phyloP scores from a whole-genome alignment of 2,888 invertebrate genomes.

The Amphipoea lucens region DNA sequence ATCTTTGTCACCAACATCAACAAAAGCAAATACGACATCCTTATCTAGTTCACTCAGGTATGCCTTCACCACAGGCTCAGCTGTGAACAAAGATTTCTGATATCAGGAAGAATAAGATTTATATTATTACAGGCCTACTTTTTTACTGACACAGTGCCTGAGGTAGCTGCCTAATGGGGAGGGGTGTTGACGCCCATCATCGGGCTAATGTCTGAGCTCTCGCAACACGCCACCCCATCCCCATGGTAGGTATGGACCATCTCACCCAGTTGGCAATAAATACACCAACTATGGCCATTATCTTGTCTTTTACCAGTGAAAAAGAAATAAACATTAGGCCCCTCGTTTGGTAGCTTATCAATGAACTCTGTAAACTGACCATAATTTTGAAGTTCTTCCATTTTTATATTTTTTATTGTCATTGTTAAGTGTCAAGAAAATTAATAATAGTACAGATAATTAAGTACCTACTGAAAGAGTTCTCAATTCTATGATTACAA shows the following conservation, averaged over 20 bases:
- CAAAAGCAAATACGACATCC: constrained; percentile 92
- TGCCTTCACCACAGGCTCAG: constrained; percentile 94
- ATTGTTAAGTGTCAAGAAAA: constrained; percentile 9
- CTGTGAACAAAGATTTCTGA: constrained; percentile 84
- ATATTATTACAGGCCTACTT: background rate
- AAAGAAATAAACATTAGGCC: constrained; percentile 83
- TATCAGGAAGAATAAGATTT: background rate
- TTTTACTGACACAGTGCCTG: background rate
- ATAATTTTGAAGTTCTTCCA: constrained; percentile 75
- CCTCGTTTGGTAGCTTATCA: constrained; percentile 73
- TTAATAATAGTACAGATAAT: background rate
- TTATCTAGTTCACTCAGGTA: constrained; percentile 91
- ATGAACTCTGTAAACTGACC: constrained; percentile 77
- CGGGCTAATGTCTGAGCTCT: background rate
- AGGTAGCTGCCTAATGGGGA: background rate
- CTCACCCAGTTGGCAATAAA: constrained; percentile 83
- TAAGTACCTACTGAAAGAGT: constrained; percentile 6
- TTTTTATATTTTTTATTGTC: constrained; percentile 53
- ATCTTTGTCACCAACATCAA: constrained; percentile 94
- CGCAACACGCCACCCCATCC: background rate
- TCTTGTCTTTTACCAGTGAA: constrained; percentile 86
- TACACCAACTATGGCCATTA: constrained; percentile 95
- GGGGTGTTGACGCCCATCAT: background rate
- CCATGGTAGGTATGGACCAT: background rate
- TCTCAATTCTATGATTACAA: background rate